These are phyloP conservation scores for Eurytoma adleriae DNA, from an alignment of 2,888 invertebrate species.

Conservation along the genomic window DNA sequence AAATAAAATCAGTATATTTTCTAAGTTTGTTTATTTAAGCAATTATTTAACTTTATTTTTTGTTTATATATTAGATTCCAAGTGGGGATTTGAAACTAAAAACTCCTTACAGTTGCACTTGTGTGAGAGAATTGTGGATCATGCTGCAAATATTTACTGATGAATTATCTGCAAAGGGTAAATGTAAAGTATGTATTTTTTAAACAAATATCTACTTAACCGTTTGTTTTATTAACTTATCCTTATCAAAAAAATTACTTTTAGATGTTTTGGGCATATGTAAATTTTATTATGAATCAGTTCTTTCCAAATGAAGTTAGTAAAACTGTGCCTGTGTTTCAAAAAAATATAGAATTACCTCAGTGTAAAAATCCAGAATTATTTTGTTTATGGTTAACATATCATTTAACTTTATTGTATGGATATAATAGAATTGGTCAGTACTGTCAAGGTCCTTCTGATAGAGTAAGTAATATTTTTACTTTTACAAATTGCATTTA, in stretches of 20 bases:
- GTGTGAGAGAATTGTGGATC: conserved; percentile 80
- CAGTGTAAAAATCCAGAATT: conserved; percentile 70
- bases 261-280: conserved; percentile 76
- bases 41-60: not conserved
- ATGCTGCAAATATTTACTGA: conserved; percentile 77
- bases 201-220: conserved; percentile 22
- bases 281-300: conserved; percentile 71
- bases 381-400: conserved; percentile 77
- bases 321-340: not conserved
- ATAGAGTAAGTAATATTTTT: conserved; percentile 63
- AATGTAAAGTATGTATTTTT: conserved; percentile 63
- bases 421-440: conserved; percentile 72
- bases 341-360: conserved; percentile 51
- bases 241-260: conserved; percentile 40
- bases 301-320: conserved; percentile 61
- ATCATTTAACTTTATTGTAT: conserved; percentile 75
- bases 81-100: conserved; percentile 74
- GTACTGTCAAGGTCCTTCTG: conserved; percentile 67
- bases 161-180: conserved; percentile 66
- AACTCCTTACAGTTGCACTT: conserved; percentile 79
- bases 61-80: conserved; percentile 67
- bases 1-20: conserved; percentile 7
- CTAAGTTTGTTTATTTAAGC: conserved; percentile 25
- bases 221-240: conserved; percentile 13
- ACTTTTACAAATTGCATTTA: not conserved